Conservation (phyloP, 2,113 vertebrate species). For the Phylloscopus whistleri region DNA sequence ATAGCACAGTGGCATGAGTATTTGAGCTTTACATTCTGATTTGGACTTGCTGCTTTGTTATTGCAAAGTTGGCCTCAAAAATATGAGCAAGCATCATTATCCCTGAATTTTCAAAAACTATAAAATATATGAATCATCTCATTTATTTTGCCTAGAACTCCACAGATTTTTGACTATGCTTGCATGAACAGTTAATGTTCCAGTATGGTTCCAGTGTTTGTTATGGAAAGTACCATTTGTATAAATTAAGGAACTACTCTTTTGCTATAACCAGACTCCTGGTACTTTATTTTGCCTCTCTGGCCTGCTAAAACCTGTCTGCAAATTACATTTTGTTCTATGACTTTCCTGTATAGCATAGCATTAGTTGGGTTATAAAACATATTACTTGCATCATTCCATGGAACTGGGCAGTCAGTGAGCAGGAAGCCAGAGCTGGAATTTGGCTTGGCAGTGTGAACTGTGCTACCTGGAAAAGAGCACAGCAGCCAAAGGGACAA, state of each 20-base stretch:
- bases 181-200: background rate
- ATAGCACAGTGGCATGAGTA: background rate
- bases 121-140: background rate
- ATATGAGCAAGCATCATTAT: background rate
- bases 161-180: background rate
- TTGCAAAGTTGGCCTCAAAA: background rate
- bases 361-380: background rate
- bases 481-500: background rate
- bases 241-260: slow-evolving; percentile 2
- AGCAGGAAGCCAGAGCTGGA: slow-evolving; percentile 15
- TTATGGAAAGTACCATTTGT: slow-evolving; percentile 40
- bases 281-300: slow-evolving; percentile 5
- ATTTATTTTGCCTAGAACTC: background rate
- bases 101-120: background rate
- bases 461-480: slow-evolving; percentile 12
- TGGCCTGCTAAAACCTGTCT: slow-evolving; percentile 50
- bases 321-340: slow-evolving; percentile 10
- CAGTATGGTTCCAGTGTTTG: background rate
- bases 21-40: background rate
- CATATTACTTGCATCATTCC: background rate
- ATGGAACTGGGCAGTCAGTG: background rate
- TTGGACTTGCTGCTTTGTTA: background rate
- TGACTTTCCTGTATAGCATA: background rate
- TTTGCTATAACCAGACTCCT: slow-evolving; percentile 27
- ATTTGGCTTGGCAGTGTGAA: slow-evolving; percentile 17